Evolutionary conservation across 2,888 invertebrate genomes (phyloP), one percentile per base, ranked within the genome.

Genomic region (Lissocephala sabroskyi): DNA sequence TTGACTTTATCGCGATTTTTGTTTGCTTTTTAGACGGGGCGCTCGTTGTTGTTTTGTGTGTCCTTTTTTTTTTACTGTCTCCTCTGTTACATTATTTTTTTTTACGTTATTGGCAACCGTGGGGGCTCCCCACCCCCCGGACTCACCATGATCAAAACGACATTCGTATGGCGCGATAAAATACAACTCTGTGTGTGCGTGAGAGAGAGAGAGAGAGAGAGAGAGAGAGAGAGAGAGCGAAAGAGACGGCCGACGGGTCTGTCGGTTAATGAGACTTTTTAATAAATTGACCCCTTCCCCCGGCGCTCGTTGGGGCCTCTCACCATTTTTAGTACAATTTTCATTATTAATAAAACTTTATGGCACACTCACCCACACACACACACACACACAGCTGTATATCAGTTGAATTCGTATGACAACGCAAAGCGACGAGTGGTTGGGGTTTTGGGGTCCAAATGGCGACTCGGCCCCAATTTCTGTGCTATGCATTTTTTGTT

Each of bases 281-380:
- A 73, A 73, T 73, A 73, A 73, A 73, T 73, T 74, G 67, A 62
- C 58, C 71, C n/a, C n/a, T n/a, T n/a, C n/a, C n/a, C n/a, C n/a
- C n/a, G n/a, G n/a, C n/a, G n/a, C n/a, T n/a, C n/a, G n/a, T n/a
- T n/a, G n/a, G n/a, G n/a, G n/a, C n/a, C n/a, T n/a, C n/a, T n/a
- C 64, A 54, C 52, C 75, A 70, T 64, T 74, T 77, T 73, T 62
- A 73, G 62, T 74, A 77, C 71, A 77, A 66, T 77, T 73, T 73
- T 73, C 78, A 73, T 73, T 73, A 73, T 77, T 73, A 73, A 73
- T 73, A 73, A 77, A 77, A 77, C 47, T 73, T 73, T 73, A 73
- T 73, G 75, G 57, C 66, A 65, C 61, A 56, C 56, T n/a, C n/a
- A n/a, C n/a, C n/a, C n/a, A n/a, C n/a, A n/a, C n/a, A n/a, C n/a